A percentile compares a stretch with the other conserved stretches of the same genome.
These are phyloP conservation scores for Pararge aegeria DNA, from an alignment of 1,140 invertebrate species.

Conservation along the genomic window DNA sequence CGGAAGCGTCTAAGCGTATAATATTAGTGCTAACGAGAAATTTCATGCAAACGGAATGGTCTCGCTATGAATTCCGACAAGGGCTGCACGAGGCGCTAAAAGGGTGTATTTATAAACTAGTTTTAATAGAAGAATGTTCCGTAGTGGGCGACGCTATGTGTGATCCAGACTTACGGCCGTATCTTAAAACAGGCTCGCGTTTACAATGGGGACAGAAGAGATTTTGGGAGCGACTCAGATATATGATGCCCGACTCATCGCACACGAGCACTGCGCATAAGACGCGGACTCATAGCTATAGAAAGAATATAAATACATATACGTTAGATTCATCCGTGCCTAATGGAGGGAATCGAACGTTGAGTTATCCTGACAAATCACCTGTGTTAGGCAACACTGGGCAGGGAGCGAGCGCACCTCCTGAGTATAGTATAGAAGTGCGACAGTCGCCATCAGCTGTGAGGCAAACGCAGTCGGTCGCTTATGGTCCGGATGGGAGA, in stretches of 20 bases:
- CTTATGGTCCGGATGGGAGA: conserved; percentile 78
- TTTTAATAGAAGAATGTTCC: conserved; percentile 90
- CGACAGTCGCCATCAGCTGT: conserved; percentile 73
- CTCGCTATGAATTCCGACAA: conserved; percentile 89
- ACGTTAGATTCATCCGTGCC: conserved; percentile 84
- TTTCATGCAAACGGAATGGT: conserved; percentile 93
- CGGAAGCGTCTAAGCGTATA: conserved; percentile 90
- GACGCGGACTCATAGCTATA: conserved; percentile 79
- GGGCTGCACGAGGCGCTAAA: conserved; percentile 92
- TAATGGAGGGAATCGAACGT: conserved; percentile 79
- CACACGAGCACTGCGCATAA: conserved; percentile 53
- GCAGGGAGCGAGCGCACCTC: conserved; percentile 77
- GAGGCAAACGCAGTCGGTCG: conserved; percentile 70
- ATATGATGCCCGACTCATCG: conserved; percentile 88
- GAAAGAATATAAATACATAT: conserved; percentile 89
- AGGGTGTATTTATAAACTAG: conserved; percentile 89
- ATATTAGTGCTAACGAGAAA: conserved; percentile 90
- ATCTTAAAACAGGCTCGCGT: conserved; percentile 90
- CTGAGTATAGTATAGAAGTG: conserved; percentile 71
- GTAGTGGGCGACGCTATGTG: conserved; percentile 88
- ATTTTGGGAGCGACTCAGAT: conserved; percentile 95
- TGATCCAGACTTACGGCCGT: conserved; percentile 92
- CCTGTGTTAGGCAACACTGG: conserved; percentile 68
- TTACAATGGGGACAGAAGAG: conserved; percentile 93
- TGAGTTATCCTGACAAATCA: conserved; percentile 74